phyloP scores from a whole-genome alignment of 2,888 invertebrate genomes.

The Ormyrus thymus region DNA sequence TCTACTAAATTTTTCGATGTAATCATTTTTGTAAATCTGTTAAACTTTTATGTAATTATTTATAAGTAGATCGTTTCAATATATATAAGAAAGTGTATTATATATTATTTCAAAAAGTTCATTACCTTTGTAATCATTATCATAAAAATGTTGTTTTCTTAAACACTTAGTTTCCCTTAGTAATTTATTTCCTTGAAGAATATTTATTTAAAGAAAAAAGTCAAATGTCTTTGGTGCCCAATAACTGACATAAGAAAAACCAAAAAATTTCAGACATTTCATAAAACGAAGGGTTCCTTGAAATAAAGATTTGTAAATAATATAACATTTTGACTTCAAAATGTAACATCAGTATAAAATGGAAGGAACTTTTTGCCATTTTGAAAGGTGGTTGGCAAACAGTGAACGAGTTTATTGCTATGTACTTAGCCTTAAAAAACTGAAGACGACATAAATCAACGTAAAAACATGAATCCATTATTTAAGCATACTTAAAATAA shows the following conservation, averaged over 20 bases:
- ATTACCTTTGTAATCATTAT: conserved; percentile 37
- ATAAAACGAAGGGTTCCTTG: conserved; percentile 22
- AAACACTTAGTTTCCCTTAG: conserved; percentile 26
- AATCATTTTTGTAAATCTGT: conserved; percentile 3
- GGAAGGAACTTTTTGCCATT: conserved; percentile 5
- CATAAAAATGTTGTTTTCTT: conserved; percentile 41
- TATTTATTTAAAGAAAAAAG: conserved; percentile 15
- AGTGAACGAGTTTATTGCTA: neutral
- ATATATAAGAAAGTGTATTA: conserved; percentile 49
- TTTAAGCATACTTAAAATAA: neutral
- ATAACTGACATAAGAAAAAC: neutral
- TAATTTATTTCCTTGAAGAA: conserved; percentile 43
- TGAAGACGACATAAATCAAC: no score
- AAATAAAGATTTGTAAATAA: conserved; percentile 47
- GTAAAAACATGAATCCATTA: conserved; percentile 2
- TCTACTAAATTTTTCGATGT: neutral
- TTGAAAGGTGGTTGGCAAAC: conserved; percentile 6
- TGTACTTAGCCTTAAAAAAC: conserved; percentile 9
- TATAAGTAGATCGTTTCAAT: conserved; percentile 9
- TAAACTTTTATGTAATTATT: neutral
- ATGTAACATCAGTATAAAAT: conserved; percentile 3
- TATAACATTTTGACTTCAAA: conserved; percentile 22
- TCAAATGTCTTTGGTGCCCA: neutral
- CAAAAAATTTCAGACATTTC: conserved; percentile 12
- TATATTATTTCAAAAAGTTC: conserved; percentile 23